Base-by-base conservation (phyloP, 92 coral and sea anemone species). In the Palythoa grandiflora region DNA sequence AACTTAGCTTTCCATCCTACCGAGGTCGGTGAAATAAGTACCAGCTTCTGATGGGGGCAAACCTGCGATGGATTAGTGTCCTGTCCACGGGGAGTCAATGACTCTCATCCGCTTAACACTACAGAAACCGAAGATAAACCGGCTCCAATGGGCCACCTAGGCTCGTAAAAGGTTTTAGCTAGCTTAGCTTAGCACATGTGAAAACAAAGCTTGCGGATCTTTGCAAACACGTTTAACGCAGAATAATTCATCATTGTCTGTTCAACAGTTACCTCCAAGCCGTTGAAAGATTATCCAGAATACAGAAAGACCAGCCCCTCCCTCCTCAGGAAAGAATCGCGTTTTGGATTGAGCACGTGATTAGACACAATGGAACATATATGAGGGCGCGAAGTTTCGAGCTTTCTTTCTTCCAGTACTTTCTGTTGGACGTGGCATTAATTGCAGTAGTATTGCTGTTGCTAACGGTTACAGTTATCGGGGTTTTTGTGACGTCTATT, bases 271-370 rank as follows among this genome's bases (percentile, higher is more conserved):
- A 81, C 75, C 44, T 47, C 74, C 71, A 68, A 66, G 86, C 86
- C 38, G 57, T 68, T 47, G 63, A 66, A 50, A 6, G 86, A 20
- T 68, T 81, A 68, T 66, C 75, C 5, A 21, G 86, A 68, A 81
- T 81, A 65, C 75, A 81, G 71, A 81, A 81, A 19, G 86, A 81
- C 44, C 86, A 81, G 39, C 86, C 86, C 57, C 86, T 81, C 28
- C 63, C 86, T 66, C 76, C 86, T 11, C 60, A 63, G 44, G 63
- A 81, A 66, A 68, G 86, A 66, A 52, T 68, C 9, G 8, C 14
- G 47, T 81, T 81, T 81, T 81, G 86, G 86, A 47, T 81, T 2
- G 86, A 81, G 75, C 86, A 81, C 61, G 86, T 81, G 75, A 81
- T 81, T 60, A 81, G 75, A 71, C 47, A 81, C 75, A 47, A 81